Percentiles rank a stretch among this genome's conserved stretches.
Evolutionary conservation across 2,113 vertebrate species (phyloP).

Genomic region (Spizaetus ornatus): DNA sequence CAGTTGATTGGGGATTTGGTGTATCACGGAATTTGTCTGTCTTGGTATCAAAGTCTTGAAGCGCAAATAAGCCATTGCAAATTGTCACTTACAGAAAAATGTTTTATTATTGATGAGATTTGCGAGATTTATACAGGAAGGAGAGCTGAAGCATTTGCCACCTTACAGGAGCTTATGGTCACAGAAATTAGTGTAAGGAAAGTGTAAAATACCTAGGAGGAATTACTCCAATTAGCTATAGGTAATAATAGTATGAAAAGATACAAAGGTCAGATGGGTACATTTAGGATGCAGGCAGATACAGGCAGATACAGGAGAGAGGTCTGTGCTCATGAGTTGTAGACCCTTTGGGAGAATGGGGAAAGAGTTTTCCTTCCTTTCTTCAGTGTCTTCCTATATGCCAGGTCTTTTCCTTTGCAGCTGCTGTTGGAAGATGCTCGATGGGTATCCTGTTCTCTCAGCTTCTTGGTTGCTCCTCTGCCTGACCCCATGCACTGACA

Average conservation of each 20-base stretch:
- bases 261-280: background rate
- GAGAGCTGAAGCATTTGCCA: background rate
- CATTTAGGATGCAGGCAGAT: background rate
- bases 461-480: background rate
- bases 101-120: background rate
- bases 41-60: background rate
- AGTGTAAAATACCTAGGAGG: background rate
- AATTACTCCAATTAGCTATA: background rate
- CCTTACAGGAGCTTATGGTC: background rate
- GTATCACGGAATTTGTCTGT: background rate
- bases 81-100: background rate
- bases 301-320: background rate
- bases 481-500: background rate
- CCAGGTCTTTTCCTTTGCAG: background rate
- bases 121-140: background rate
- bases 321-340: background rate
- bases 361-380: background rate
- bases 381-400: background rate
- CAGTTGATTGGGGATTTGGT: background rate
- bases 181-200: background rate
- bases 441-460: background rate
- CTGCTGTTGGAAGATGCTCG: background rate
- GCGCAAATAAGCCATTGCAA: background rate
- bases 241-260: background rate
- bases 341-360: background rate